Evolutionary conservation across 2,888 invertebrate genomes (phyloP).

Genomic region (Agrotis clavis): DNA sequence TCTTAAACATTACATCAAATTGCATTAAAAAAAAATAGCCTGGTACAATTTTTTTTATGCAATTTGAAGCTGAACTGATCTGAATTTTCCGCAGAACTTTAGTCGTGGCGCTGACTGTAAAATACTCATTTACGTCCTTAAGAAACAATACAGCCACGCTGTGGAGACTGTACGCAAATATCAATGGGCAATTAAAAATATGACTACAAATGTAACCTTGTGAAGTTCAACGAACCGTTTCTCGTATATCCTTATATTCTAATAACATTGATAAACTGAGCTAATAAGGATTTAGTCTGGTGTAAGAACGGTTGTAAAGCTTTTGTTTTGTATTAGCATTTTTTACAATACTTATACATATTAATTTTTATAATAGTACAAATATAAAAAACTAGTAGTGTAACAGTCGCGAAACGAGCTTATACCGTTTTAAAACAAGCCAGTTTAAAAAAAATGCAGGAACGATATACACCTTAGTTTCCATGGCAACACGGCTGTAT

Average conservation of each 20-base stretch:
- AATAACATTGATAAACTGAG: constrained; percentile 22
- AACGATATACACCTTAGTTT: constrained; percentile 82
- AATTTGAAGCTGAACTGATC: too few species aligned
- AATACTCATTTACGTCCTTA: constrained; percentile 61
- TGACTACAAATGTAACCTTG: not conserved
- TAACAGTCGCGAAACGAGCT: constrained; percentile 9
- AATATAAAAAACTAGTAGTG: constrained; percentile 9
- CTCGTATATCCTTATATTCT: constrained; percentile 35
- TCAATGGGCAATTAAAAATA: not conserved
- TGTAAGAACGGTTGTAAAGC: constrained; percentile 9
- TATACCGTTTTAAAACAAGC: not conserved
- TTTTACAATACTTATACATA: too few species aligned
- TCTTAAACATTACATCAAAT: too few species aligned
- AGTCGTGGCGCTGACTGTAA: too few species aligned
- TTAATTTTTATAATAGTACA: too few species aligned
- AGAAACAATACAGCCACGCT: constrained; percentile 78
- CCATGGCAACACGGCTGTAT: constrained; percentile 75
- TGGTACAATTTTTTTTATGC: too few species aligned
- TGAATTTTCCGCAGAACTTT: too few species aligned
- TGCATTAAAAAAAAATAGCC: too few species aligned
- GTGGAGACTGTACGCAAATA: constrained; percentile 65
- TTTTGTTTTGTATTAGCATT: not conserved
- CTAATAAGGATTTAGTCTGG: constrained; percentile 13
- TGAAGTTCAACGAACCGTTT: constrained; percentile 34
- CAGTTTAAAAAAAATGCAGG: constrained; percentile 60